phyloP scores from a whole-genome alignment of 1,140 invertebrate species.

The Leptinotarsa defecta region DNA sequence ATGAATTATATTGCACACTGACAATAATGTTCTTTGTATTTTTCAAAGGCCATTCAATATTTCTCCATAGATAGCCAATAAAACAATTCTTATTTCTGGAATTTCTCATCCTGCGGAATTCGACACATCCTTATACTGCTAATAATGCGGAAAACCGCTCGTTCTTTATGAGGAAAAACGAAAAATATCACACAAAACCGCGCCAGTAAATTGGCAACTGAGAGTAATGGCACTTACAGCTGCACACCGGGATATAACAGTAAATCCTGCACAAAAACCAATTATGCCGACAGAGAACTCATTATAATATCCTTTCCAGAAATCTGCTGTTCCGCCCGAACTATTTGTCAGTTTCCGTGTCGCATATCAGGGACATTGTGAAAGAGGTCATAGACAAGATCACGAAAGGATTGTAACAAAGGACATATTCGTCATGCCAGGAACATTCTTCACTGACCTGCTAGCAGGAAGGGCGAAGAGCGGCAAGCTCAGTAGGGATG shows the following conservation, averaged over 20 bases:
- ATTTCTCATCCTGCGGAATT: too few species aligned
- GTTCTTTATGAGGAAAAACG: not conserved
- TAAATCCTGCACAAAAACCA: slow-evolving; percentile 20
- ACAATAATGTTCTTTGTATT: too few species aligned
- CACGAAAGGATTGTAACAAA: not conserved
- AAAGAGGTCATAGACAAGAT: slow-evolving; percentile 8
- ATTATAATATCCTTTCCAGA: slow-evolving; percentile 11
- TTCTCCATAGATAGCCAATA: too few species aligned
- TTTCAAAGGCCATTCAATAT: too few species aligned
- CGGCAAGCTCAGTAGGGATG: not conserved
- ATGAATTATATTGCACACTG: too few species aligned
- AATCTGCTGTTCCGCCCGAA: not conserved
- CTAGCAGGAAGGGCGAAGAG: not conserved
- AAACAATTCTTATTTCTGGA: too few species aligned
- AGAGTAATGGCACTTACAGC: not conserved
- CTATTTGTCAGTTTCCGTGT: slow-evolving; percentile 19
- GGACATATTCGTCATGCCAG: slow-evolving; percentile 7
- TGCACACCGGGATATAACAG: slow-evolving; percentile 9
- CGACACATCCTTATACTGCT: too few species aligned
- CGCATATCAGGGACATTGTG: not conserved
- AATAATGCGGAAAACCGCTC: too few species aligned
- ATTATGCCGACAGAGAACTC: slow-evolving; percentile 1
- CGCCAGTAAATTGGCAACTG: not conserved
- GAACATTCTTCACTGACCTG: slow-evolving; percentile 6
- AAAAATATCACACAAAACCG: not conserved